Conservation (phyloP, 2,888 invertebrate genomes). For the Siphonodentalium dalli region DNA sequence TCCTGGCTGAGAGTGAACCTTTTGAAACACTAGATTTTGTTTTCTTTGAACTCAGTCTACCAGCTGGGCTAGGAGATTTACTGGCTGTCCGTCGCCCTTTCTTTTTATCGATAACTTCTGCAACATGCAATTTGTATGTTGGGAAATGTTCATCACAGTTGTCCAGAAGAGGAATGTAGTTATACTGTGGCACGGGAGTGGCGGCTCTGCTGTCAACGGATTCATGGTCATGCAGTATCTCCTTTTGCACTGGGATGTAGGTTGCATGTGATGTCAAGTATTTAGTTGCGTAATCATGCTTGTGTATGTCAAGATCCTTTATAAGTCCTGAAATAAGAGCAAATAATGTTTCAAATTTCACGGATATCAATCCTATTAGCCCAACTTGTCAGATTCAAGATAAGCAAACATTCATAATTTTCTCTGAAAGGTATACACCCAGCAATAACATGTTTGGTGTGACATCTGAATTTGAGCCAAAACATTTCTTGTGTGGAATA, state of each 20-base stretch:
- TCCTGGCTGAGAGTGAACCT: too few relatives aligned
- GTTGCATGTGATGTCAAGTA: conserved; percentile 58
- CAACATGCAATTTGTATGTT: conserved; percentile 51
- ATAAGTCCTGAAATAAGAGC: conserved; percentile 50
- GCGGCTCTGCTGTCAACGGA: conserved; percentile 29
- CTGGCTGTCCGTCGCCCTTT: conserved; percentile 31
- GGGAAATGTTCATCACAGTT: conserved; percentile 56
- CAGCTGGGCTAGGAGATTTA: conserved; percentile 60
- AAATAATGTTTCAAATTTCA: not conserved
- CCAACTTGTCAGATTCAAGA: too few relatives aligned
- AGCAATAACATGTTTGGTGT: too few relatives aligned
- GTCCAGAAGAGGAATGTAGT: conserved; percentile 58
- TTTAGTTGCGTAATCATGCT: conserved; percentile 58
- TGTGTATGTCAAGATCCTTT: conserved; percentile 60
- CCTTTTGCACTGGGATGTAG: conserved; percentile 61
- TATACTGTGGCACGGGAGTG: conserved; percentile 38
- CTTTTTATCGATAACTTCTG: conserved; percentile 37
- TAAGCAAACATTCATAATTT: too few relatives aligned
- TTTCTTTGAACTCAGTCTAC: conserved; percentile 33
- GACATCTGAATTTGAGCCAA: too few relatives aligned
- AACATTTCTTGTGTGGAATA: too few relatives aligned
- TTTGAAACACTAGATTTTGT: too few relatives aligned
- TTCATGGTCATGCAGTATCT: conserved; percentile 33
- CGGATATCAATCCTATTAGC: too few relatives aligned
- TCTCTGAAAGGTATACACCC: too few relatives aligned